These are phyloP conservation scores for Microcebus lehilahytsara DNA, from an alignment of 2,113 vertebrate genomes.

Conservation along the genomic window DNA sequence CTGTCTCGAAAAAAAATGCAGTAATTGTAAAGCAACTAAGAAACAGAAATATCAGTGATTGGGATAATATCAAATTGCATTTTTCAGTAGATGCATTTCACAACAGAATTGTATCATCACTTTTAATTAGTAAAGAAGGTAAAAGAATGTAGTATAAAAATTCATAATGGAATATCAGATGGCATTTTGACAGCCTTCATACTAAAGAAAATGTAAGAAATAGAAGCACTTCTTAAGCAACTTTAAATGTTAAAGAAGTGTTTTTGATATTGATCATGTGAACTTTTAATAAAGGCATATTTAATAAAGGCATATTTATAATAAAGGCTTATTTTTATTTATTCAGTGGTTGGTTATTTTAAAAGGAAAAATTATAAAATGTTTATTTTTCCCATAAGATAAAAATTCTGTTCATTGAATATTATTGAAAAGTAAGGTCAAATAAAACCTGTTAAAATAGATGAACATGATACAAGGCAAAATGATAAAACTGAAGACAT, in stretches of 20 bases:
- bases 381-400: neutral
- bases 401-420: neutral
- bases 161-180: neutral
- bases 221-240: neutral
- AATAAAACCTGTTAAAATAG: neutral
- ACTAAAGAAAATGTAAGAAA: neutral
- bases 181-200: neutral
- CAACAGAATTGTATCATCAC: neutral
- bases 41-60: neutral
- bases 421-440: neutral
- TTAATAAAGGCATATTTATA: neutral
- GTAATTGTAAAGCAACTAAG: neutral
- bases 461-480: neutral
- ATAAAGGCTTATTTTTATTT: neutral
- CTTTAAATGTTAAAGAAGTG: neutral
- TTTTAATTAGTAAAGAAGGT: conserved; percentile 4
- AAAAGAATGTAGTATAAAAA: neutral
- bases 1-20: too few relatives aligned
- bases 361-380: neutral
- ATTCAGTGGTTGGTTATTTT: neutral
- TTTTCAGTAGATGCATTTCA: conserved; percentile 21
- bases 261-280: neutral
- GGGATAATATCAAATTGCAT: neutral
- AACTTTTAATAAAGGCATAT: neutral
- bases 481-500: neutral